Base-by-base conservation (phyloP, 2,888 invertebrate genomes). In the Syrphus vitripennis region DNA sequence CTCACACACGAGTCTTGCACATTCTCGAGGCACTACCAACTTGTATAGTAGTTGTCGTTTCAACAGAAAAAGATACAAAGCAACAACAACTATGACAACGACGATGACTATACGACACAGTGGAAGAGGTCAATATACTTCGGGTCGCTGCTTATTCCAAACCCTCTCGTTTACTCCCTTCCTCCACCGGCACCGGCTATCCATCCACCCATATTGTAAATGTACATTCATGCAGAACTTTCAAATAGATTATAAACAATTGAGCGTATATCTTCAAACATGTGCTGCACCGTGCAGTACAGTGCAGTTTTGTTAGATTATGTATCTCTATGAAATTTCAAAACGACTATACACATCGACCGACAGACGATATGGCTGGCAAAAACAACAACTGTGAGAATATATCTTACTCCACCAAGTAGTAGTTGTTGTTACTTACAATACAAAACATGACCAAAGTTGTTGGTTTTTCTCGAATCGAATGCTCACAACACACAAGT, bases 231-330 rank as follows among this genome's bases (percentile, higher is more conserved):
- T 55, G 40, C 48, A 80, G 76, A 86, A 86, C 84, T 86, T 77
- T 86, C 84, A 72, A 86, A 81, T 81, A 69, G 84, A 86, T 86
- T 81, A 81, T 76, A 53, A 77, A 81, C 81, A 81, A 86, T 86
- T 86, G 84, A 70, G 74, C 67, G 67, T 71, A 55, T 29, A n/a
- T 24, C 26, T 53, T 2, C 2, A 7, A n/a, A 19, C 50, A 42
- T 77, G 67, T 83, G 59, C 72, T 26, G 40, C 40, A 40, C 29
- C 45, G 42, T 19, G 9, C 42, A n/a, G 26, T 29, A n/a, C 55
- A 77, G 55, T n/a, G n/a, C 45, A 55, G 63, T 72, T 78, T 59
- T 63, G 76, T 76, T 53, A 69, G 70, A 55, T 48, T 42, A 9
- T 65, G 55, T 72, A 77, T 82, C 76, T 82, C 76, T 82, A 24